A percentile compares a stretch with the other conserved stretches of the same genome.
phyloP scores from a whole-genome alignment of 2,113 vertebrate genomes.

The Natator depressus region DNA sequence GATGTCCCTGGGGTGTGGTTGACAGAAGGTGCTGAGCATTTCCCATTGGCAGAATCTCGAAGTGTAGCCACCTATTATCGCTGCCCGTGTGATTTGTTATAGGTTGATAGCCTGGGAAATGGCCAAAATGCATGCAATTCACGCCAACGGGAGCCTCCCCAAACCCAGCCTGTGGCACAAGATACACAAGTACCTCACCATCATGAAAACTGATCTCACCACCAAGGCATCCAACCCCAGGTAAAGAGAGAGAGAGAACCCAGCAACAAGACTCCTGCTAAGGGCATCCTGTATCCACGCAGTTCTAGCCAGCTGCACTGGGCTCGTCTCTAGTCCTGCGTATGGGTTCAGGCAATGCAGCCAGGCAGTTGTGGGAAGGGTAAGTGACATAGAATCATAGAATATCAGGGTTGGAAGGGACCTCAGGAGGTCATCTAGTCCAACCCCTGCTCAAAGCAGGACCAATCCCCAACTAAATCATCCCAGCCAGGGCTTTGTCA shows the following conservation, averaged over 20 bases:
- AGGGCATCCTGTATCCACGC: slow-evolving; percentile 31
- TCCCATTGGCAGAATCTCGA: neutral
- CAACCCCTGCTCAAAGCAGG: too few species aligned
- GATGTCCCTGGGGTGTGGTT: rapidly evolving
- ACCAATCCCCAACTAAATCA: too few species aligned
- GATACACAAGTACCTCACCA: slow-evolving; percentile 90
- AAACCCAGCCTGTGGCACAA: slow-evolving; percentile 95
- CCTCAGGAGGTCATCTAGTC: too few species aligned
- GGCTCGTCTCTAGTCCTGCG: rapidly evolving
- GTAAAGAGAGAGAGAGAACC: slow-evolving; percentile 77
- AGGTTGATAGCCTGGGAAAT: slow-evolving; percentile 94
- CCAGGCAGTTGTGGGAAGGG: neutral
- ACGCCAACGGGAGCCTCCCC: slow-evolving; percentile 93
- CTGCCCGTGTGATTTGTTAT: neutral
- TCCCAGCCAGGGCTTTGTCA: too few species aligned
- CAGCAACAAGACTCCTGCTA: slow-evolving; percentile 36
- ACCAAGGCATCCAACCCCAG: slow-evolving; percentile 79
- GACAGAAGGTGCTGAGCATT: rapidly evolving
- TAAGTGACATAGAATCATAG: neutral
- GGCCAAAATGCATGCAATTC: slow-evolving; percentile 95
- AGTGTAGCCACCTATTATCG: neutral
- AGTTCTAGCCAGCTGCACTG: neutral
- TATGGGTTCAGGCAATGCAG: rapidly evolving
- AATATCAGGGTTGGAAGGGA: too few species aligned
- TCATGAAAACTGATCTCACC: slow-evolving; percentile 90